These are phyloP conservation scores for Pristionchus maxplancki DNA, from an alignment of 2,888 invertebrate species.

Conservation along the genomic window DNA sequence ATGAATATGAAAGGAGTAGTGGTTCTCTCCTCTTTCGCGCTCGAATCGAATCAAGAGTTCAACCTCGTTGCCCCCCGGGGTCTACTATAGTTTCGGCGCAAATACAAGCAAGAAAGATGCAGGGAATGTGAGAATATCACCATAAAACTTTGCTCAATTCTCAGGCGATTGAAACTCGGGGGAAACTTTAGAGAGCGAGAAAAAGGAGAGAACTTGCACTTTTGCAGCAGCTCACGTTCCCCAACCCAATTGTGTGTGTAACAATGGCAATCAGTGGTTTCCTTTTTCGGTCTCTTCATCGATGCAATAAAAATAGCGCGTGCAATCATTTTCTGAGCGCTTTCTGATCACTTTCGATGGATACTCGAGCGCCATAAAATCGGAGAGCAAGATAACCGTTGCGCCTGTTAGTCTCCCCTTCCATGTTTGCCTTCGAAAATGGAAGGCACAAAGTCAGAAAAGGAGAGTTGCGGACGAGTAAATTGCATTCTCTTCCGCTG, in stretches of 20 bases:
- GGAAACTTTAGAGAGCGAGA: background rate
- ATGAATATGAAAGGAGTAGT: constrained; percentile 4
- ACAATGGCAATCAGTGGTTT: background rate
- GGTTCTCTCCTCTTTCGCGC: background rate
- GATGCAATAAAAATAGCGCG: constrained; percentile 7
- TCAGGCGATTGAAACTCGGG: background rate
- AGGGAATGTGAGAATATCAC: background rate
- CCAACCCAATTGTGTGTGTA: constrained; percentile 13
- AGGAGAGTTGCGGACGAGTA: background rate
- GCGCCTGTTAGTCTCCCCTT: background rate
- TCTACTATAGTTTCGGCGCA: background rate
- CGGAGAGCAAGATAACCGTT: background rate
- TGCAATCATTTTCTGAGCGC: background rate
- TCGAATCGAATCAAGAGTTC: constrained; percentile 7
- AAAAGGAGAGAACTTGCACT: background rate
- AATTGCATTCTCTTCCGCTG: constrained; percentile 1
- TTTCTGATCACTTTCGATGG: background rate
- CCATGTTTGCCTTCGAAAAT: constrained; percentile 3
- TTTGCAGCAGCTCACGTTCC: background rate
- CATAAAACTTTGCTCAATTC: background rate
- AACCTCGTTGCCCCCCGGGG: background rate
- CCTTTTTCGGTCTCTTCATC: background rate
- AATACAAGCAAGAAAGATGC: background rate
- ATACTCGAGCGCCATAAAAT: background rate
- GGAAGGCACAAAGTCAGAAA: background rate